These are phyloP conservation scores for Alosa alosa DNA, from an alignment of 2,113 vertebrate species.

Conservation along the genomic window DNA sequence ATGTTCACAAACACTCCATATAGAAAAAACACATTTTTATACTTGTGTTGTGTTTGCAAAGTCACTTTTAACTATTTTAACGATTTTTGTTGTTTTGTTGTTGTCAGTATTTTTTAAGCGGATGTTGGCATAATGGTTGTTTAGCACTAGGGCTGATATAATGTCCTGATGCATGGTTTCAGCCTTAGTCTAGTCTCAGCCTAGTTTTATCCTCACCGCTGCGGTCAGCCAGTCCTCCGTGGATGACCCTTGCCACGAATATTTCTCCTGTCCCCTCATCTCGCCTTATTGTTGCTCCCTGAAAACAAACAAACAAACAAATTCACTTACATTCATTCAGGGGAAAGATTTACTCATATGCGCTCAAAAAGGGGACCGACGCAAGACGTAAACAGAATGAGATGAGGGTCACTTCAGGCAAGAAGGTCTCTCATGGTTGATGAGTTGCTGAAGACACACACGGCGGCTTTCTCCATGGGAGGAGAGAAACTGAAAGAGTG, in stretches of 20 bases:
- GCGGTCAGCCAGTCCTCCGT: conserved; percentile 88
- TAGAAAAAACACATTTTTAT: no score
- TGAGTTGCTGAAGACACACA: background rate
- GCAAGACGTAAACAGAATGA: background rate
- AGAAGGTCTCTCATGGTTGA: background rate
- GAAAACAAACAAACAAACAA: conserved; percentile 21
- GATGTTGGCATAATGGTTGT: no score
- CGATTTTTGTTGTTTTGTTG: background rate
- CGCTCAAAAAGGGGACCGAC: no score
- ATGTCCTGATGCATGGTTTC: background rate
- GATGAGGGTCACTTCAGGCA: no score
- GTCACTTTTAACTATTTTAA: no score
- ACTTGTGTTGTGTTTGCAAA: no score
- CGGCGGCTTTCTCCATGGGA: background rate
- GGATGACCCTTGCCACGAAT: conserved; percentile 89
- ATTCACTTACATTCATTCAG: background rate
- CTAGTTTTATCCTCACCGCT: conserved; percentile 76
- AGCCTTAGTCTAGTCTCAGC: background rate
- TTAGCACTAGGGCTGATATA: background rate
- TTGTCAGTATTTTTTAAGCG: no score
- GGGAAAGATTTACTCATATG: background rate
- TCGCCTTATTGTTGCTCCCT: conserved; percentile 97
- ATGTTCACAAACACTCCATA: background rate
- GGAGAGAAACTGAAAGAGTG: background rate
- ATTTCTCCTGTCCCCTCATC: conserved; percentile 90